Conservation (phyloP, 2,888 invertebrate genomes). For the Sphaerophoria rueppellii region DNA sequence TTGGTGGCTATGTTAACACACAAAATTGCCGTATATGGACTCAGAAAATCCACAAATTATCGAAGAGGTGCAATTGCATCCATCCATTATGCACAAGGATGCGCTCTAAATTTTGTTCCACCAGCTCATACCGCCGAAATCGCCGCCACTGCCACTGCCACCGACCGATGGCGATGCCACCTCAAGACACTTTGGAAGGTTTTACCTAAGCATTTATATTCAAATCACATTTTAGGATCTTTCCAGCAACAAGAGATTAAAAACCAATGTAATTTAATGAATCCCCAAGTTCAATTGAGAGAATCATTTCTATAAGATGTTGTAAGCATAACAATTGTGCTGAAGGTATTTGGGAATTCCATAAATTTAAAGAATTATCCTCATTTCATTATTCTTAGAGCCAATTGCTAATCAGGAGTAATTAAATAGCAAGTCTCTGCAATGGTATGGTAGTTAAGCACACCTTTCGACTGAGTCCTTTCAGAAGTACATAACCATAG, state of each 20-base stretch:
- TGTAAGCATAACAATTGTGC: background rate
- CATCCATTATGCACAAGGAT: background rate
- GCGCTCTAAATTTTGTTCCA: slow-evolving; percentile 1
- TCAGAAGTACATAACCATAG: background rate
- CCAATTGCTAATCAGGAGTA: background rate
- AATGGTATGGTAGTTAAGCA: slow-evolving; percentile 60
- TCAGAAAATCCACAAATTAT: too few relatives aligned
- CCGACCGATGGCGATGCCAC: background rate
- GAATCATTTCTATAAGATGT: background rate
- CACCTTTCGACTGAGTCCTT: slow-evolving; percentile 39
- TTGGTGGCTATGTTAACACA: too few relatives aligned
- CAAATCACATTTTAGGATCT: too few relatives aligned
- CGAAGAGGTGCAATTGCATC: too few relatives aligned
- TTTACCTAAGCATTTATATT: background rate
- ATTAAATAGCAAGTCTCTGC: slow-evolving; percentile 41
- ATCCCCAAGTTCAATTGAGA: slow-evolving; percentile 19
- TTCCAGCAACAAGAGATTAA: too few relatives aligned
- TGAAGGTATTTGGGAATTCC: background rate
- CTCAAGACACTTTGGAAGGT: background rate
- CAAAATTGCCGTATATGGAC: too few relatives aligned
- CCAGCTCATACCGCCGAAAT: background rate
- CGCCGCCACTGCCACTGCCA: too few relatives aligned
- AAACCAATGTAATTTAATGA: slow-evolving; percentile 16
- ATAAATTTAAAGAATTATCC: slow-evolving; percentile 27
- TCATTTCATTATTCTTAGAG: background rate